phyloP scores from a whole-genome alignment of 1,140 invertebrate genomes.

The Drosophila setifemur region DNA sequence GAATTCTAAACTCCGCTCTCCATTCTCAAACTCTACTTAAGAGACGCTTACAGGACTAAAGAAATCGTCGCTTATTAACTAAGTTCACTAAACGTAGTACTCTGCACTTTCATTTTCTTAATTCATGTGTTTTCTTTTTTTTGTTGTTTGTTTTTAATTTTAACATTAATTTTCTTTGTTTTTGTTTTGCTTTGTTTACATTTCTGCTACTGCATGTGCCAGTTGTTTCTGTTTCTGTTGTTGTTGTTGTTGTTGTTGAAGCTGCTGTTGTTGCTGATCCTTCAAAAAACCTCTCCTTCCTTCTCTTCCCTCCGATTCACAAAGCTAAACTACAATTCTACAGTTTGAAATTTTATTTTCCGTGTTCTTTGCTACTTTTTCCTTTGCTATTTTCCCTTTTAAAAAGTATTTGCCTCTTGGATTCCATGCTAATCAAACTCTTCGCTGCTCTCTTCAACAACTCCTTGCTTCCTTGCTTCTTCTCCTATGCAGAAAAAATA shows the following conservation, averaged over 20 bases:
- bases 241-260: slow-evolving; percentile 16
- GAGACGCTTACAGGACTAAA: slow-evolving; percentile 61
- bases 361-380: slow-evolving; percentile 29
- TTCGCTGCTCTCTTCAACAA: slow-evolving; percentile 19
- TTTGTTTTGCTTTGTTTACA: slow-evolving; percentile 22
- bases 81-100: slow-evolving; percentile 55
- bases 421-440: slow-evolving; percentile 35
- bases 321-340: slow-evolving; percentile 62
- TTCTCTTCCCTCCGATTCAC: slow-evolving; percentile 16
- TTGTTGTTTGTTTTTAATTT: slow-evolving; percentile 12
- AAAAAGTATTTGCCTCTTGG: slow-evolving; percentile 68
- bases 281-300: slow-evolving; percentile 28
- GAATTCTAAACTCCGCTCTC: slow-evolving; percentile 39
- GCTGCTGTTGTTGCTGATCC: slow-evolving; percentile 11
- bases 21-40: slow-evolving; percentile 41
- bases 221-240: slow-evolving; percentile 33
- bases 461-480: too few relatives aligned
- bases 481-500: slow-evolving; percentile 54
- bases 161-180: slow-evolving; percentile 43
- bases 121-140: slow-evolving; percentile 8
- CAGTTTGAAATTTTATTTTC: slow-evolving; percentile 44
- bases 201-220: slow-evolving; percentile 44
- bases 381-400: slow-evolving; percentile 50
- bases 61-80: slow-evolving; percentile 49
- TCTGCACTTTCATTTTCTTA: not conserved